Conservation (phyloP, 23 tunicate genomes). For the Botrylloides violaceus region DNA sequence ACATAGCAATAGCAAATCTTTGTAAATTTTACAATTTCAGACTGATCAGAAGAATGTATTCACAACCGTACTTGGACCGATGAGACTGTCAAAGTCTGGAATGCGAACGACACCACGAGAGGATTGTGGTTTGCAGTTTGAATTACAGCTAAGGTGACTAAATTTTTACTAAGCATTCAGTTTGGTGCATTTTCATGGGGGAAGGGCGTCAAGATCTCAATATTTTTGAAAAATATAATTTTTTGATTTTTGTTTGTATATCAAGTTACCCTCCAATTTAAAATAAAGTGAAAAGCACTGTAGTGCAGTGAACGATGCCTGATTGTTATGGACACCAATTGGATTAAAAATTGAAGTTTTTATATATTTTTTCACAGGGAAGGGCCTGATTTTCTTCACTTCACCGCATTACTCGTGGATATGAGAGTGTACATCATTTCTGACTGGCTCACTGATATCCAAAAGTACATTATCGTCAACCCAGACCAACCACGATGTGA, state of each 20-base stretch:
- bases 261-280: no score
- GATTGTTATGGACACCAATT: constrained; percentile 2
- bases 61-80: constrained; percentile 60
- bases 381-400: constrained; percentile 66
- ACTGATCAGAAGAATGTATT: constrained; percentile 28
- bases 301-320: neutral
- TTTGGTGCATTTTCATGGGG: no score
- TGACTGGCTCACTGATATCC: constrained; percentile 65
- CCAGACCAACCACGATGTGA: constrained; percentile 35
- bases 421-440: constrained; percentile 75
- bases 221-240: neutral
- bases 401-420: constrained; percentile 70
- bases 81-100: neutral
- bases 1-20: no score
- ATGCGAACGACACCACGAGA: neutral
- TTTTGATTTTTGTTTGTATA: neutral
- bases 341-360: neutral
- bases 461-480: constrained; percentile 49
- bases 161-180: no score
- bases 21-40: neutral
- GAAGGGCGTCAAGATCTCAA: no score
- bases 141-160: constrained; percentile 9
- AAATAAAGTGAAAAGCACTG: no score
- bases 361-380: constrained; percentile 28
- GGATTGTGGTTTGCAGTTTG: constrained; percentile 8